phyloP scores from a whole-genome alignment of 2,888 invertebrate genomes.

The Ceramica pisi region DNA sequence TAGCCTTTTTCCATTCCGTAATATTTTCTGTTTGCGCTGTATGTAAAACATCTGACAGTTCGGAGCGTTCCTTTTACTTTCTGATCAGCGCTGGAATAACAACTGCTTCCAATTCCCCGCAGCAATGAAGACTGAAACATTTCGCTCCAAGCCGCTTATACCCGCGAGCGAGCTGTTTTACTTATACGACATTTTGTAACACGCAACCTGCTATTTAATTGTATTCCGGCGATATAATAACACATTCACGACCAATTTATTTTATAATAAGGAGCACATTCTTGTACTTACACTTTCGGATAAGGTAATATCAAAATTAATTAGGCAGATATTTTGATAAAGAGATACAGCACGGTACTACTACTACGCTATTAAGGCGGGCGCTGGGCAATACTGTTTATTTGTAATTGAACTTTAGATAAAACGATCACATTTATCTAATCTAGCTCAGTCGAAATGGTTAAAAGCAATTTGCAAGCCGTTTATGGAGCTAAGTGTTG shows the following conservation, averaged over 20 bases:
- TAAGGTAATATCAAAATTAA: conserved; percentile 38
- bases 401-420: conserved; percentile 62
- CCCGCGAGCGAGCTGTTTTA: conserved; percentile 1
- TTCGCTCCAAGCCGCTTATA: background rate
- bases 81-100: conserved; percentile 12
- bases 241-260: conserved; percentile 21
- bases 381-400: conserved; percentile 41
- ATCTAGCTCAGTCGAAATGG: conserved; percentile 58
- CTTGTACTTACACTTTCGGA: conserved; percentile 26
- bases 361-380: conserved; percentile 4
- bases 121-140: conserved; percentile 4
- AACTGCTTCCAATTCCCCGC: conserved; percentile 13
- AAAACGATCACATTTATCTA: conserved; percentile 65
- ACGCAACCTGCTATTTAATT: conserved; percentile 12
- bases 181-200: background rate
- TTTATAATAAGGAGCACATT: conserved; percentile 24
- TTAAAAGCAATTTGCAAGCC: conserved; percentile 59
- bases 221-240: conserved; percentile 10
- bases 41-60: background rate
- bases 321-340: conserved; percentile 39
- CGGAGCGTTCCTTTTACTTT: conserved; percentile 5
- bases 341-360: conserved; percentile 27
- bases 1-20: conserved; percentile 15
- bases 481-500: conserved; percentile 47
- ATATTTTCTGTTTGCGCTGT: conserved; percentile 4